phyloP scores from a whole-genome alignment of 2,797 vertebrate genomes.

The Bryconaethiops microstoma region DNA sequence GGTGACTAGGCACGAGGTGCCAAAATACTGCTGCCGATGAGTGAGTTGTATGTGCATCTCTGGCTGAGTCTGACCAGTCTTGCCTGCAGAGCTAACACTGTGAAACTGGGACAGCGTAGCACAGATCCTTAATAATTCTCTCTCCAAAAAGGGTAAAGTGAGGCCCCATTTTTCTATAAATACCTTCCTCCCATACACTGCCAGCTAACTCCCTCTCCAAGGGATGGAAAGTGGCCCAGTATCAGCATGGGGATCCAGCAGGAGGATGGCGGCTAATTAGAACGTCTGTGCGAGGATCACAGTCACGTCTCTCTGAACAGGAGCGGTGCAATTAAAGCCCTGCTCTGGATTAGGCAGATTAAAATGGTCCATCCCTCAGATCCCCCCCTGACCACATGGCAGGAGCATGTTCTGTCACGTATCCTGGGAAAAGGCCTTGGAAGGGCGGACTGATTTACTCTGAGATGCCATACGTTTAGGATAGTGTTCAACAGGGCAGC shows the following conservation, averaged over 20 bases:
- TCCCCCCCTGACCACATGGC: conserved; percentile 61
- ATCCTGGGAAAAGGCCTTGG: conserved; percentile 24
- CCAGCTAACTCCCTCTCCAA: conserved; percentile 78
- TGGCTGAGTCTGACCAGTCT: conserved; percentile 61
- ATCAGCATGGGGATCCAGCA: conserved; percentile 72
- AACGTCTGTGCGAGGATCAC: conserved; percentile 66
- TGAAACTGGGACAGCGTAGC: conserved; percentile 82
- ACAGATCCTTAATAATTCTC: conserved; percentile 81
- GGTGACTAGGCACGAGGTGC: conserved; percentile 67
- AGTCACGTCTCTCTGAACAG: conserved; percentile 63
- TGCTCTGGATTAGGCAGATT: conserved; percentile 80
- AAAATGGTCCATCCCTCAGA: conserved; percentile 69
- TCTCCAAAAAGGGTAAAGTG: conserved; percentile 83
- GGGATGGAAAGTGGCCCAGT: conserved; percentile 83
- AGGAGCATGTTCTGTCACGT: conserved; percentile 59
- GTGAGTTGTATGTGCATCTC: conserved; percentile 72
- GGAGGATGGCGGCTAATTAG: conserved; percentile 76
- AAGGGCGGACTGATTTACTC: conserved; percentile 34
- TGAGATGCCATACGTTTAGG: not conserved
- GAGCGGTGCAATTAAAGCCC: conserved; percentile 72
- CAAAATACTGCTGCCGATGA: conserved; percentile 67
- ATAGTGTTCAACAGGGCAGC: no score
- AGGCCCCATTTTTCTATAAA: conserved; percentile 87
- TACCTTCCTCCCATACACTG: conserved; percentile 78
- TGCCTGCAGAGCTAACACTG: conserved; percentile 78